Conservation (phyloP, 2,797 vertebrate genomes). For the Dendrocincla fuliginosa region DNA sequence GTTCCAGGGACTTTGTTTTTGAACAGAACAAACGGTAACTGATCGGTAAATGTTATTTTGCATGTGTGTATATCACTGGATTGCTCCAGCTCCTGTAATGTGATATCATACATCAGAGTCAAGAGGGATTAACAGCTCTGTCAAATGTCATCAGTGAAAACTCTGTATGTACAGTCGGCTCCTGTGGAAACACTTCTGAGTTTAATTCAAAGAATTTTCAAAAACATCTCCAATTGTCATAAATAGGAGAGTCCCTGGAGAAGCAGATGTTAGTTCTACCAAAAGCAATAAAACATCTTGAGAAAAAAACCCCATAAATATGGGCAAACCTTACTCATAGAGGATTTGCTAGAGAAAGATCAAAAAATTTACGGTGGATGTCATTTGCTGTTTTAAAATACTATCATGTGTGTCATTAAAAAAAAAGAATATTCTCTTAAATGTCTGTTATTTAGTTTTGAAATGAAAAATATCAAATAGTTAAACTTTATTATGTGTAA, state of each 20-base stretch:
- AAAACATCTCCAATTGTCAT: conserved; percentile 64
- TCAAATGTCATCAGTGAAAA: conserved; percentile 10
- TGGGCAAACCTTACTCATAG: conserved; percentile 54
- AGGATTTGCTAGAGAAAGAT: conserved; percentile 45
- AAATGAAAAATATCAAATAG: conserved; percentile 76
- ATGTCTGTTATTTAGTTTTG: conserved; percentile 74
- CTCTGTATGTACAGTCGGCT: neutral
- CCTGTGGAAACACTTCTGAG: conserved; percentile 42
- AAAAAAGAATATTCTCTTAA: conserved; percentile 60
- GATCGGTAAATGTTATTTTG: neutral
- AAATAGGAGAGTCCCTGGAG: conserved; percentile 68
- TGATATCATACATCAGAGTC: neutral
- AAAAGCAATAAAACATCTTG: conserved; percentile 56
- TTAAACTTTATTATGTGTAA: conserved; percentile 81
- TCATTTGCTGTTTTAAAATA: conserved; percentile 58
- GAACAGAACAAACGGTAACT: neutral
- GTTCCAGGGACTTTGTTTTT: neutral
- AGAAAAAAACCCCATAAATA: conserved; percentile 47
- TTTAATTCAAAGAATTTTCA: conserved; percentile 67
- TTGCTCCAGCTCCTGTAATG: neutral
- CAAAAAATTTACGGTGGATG: conserved; percentile 24
- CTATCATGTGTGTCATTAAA: conserved; percentile 53
- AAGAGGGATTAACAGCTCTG: conserved; percentile 10
- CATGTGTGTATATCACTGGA: neutral
- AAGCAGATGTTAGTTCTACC: conserved; percentile 70